phyloP scores from a whole-genome alignment of 2,888 invertebrate genomes.

The Rhaphigaster nebulosa region DNA sequence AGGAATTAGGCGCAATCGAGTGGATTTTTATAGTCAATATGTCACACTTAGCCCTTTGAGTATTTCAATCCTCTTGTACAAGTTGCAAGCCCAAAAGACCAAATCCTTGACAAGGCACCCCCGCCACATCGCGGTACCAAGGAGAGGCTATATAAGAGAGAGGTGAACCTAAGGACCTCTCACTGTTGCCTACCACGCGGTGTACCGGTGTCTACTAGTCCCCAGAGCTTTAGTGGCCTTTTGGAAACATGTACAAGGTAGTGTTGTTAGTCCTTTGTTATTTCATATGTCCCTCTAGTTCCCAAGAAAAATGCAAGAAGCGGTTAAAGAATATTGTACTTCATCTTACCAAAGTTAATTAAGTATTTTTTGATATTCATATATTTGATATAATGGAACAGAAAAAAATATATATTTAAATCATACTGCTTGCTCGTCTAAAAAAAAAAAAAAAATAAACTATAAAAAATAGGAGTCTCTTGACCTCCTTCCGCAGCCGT shows the following conservation, averaged over 20 bases:
- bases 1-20: background rate
- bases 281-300: background rate
- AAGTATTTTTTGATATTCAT: too few species aligned
- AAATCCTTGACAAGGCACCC: conserved; percentile 1
- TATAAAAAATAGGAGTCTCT: too few species aligned
- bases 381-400: too few species aligned
- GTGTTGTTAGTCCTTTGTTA: background rate
- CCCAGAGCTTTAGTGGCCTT: background rate
- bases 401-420: too few species aligned
- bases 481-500: too few species aligned
- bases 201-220: conserved; percentile 10
- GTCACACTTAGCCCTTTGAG: background rate
- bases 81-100: background rate
- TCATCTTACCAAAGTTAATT: too few species aligned
- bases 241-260: conserved; percentile 45
- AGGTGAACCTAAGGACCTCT: conserved; percentile 29
- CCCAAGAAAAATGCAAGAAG: too few species aligned
- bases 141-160: conserved; percentile 54
- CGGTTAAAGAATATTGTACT: too few species aligned
- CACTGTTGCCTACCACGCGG: conserved; percentile 30
- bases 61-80: background rate
- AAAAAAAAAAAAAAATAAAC: too few species aligned
- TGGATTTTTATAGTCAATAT: background rate
- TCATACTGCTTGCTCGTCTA: too few species aligned
- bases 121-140: background rate